phyloP scores from a whole-genome alignment of 1,140 invertebrate species.

The Polypedilum vanderplanki region DNA sequence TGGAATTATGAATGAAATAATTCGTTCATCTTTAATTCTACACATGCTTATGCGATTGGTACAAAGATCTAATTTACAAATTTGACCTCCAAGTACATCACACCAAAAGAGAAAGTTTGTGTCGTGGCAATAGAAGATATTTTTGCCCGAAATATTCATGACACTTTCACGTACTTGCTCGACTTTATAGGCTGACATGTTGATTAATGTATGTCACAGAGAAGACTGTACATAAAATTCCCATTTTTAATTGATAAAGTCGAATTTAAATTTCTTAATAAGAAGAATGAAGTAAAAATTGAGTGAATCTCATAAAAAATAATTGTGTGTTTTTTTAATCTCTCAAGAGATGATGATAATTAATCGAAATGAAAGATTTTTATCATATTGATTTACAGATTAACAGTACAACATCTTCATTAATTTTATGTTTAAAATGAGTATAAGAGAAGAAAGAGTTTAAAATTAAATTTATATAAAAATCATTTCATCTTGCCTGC shows the following conservation, averaged over 20 bases:
- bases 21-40: neutral
- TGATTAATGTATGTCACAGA: neutral
- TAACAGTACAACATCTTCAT: conserved; percentile 18
- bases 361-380: neutral
- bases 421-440: neutral
- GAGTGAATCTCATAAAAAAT: conserved; percentile 13
- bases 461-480: neutral
- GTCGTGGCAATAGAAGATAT: neutral
- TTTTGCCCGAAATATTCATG: neutral
- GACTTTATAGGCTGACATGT: neutral
- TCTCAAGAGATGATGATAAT: neutral
- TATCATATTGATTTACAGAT: conserved; percentile 13
- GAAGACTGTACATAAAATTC: neutral
- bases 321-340: conserved; percentile 5
- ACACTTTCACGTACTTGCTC: neutral
- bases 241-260: neutral
- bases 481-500: neutral
- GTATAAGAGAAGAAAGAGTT: neutral
- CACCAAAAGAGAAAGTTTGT: neutral
- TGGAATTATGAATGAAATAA: conserved; percentile 27
- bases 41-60: neutral
- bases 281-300: neutral
- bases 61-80: neutral
- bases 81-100: neutral
- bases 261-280: neutral